These are phyloP conservation scores for Drosophila pseudoananassae DNA, from an alignment of 1,140 invertebrate genomes.

Conservation along the genomic window DNA sequence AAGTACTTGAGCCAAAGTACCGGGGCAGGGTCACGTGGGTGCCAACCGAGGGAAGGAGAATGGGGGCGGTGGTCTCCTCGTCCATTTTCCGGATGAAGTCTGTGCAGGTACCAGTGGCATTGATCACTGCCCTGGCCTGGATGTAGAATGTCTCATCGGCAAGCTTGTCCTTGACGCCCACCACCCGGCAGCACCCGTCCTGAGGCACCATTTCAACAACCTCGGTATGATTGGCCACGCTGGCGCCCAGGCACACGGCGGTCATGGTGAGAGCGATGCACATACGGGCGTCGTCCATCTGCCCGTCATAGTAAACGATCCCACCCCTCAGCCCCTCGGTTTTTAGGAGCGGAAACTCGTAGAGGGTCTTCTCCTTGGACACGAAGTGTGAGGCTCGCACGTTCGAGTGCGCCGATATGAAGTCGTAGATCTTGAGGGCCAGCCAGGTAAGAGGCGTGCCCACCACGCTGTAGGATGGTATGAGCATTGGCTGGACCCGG, in stretches of 20 bases:
- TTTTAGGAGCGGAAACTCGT: conserved; percentile 56
- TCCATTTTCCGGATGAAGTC: conserved; percentile 51
- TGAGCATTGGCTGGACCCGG: conserved; percentile 68
- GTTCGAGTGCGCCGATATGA: conserved; percentile 49
- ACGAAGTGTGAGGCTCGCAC: conserved; percentile 54
- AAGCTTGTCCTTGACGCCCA: conserved; percentile 34
- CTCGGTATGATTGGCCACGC: conserved; percentile 46
- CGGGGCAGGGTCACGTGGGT: conserved; percentile 48
- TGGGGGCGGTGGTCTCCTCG: conserved; percentile 23
- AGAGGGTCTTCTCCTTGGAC: conserved; percentile 29
- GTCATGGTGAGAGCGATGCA: conserved; percentile 59
- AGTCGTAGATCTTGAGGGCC: conserved; percentile 60
- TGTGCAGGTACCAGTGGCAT: conserved; percentile 55
- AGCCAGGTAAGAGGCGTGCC: conserved; percentile 51
- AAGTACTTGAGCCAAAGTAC: conserved; percentile 55
- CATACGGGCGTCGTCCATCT: conserved; percentile 66
- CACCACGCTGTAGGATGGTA: conserved; percentile 54
- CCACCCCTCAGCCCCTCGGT: conserved; percentile 42
- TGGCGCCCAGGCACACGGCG: conserved; percentile 50
- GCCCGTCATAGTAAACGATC: conserved; percentile 65
- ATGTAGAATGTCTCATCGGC: conserved; percentile 21
- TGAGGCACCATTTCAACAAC: conserved; percentile 20
- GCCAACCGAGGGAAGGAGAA: conserved; percentile 33
- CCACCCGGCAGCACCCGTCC: conserved; percentile 29
- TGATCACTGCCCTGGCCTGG: conserved; percentile 45